Conservation (phyloP, 2,113 vertebrate genomes). For the Oreochromis aureus region DNA sequence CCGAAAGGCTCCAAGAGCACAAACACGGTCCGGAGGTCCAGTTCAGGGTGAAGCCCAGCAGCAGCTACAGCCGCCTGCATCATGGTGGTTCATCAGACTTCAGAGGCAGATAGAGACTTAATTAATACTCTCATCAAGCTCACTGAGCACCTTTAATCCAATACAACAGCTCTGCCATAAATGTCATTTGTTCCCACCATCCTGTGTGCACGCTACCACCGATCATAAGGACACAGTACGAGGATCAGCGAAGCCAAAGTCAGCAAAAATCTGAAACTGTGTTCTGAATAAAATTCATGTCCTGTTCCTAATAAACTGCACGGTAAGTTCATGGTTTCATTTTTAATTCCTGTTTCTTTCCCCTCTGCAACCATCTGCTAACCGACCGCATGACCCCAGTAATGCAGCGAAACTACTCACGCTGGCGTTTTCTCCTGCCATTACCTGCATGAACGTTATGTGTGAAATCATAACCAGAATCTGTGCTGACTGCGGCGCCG, state of each 20-base stretch:
- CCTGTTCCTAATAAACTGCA: neutral
- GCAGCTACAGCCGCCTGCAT: neutral
- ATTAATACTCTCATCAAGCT: neutral
- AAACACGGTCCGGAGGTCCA: accelerated
- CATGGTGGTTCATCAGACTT: neutral
- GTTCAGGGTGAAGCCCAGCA: neutral
- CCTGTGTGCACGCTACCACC: no score
- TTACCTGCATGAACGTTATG: neutral
- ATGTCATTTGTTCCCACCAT: neutral
- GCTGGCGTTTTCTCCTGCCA: neutral
- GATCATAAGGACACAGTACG: neutral
- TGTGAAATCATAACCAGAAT: neutral
- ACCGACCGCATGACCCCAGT: neutral
- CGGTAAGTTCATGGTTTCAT: accelerated
- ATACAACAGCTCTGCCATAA: neutral
- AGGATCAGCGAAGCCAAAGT: neutral
- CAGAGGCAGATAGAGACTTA: neutral
- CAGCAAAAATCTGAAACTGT: neutral
- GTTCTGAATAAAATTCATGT: neutral
- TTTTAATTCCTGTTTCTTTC: neutral
- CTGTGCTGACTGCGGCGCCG: neutral
- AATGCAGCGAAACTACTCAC: neutral
- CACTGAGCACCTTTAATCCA: neutral
- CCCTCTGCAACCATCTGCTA: neutral
- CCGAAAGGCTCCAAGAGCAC: neutral